These are phyloP conservation scores for Geopemphigus sp. DNA, from an alignment of 1,140 invertebrate genomes.

Conservation along the genomic window DNA sequence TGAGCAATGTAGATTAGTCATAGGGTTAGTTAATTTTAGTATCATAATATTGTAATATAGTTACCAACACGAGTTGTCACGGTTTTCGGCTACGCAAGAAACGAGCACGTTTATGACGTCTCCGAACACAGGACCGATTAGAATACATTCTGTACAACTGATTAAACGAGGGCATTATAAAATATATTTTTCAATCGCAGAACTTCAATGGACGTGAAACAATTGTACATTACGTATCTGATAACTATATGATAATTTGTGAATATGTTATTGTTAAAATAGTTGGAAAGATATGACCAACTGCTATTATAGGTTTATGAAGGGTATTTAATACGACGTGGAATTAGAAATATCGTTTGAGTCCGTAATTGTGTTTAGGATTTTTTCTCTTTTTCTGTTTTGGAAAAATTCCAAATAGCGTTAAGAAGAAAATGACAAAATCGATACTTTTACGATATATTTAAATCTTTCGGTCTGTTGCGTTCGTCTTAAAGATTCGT, in stretches of 20 bases:
- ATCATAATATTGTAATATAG: neutral
- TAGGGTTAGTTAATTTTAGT: neutral
- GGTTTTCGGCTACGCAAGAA: neutral
- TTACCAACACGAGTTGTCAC: neutral
- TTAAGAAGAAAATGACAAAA: neutral
- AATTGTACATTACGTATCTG: too few species aligned
- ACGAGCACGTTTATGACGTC: neutral
- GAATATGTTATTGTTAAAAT: too few species aligned
- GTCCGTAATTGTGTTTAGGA: neutral
- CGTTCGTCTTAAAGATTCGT: neutral
- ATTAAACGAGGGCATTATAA: neutral
- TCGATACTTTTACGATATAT: too few species aligned
- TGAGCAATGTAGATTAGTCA: neutral
- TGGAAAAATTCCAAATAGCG: slow-evolving; percentile 1
- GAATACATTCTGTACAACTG: neutral
- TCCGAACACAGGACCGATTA: neutral
- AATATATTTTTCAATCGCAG: too few species aligned
- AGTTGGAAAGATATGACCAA: neutral
- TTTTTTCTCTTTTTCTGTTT: neutral
- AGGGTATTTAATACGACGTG: neutral
- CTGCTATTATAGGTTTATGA: neutral
- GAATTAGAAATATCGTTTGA: neutral
- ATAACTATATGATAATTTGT: too few species aligned
- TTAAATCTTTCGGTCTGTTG: slow-evolving; percentile 19
- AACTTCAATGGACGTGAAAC: neutral